Conservation (phyloP, 37 sponge, comb jelly and placozoan genomes). For the Bolinopsis microptera region DNA sequence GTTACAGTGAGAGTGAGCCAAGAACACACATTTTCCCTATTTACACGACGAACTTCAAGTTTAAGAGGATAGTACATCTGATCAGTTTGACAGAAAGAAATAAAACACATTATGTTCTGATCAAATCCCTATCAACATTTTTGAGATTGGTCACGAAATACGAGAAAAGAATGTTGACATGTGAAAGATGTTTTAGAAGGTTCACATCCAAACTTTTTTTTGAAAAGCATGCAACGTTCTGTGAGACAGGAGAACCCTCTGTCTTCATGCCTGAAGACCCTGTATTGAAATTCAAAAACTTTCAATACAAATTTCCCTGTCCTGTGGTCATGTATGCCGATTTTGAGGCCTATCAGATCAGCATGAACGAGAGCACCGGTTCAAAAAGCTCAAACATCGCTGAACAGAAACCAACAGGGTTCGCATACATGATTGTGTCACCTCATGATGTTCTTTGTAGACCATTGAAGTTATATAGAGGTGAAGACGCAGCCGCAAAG, state of each 20-base stretch:
- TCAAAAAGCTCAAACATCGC: neutral
- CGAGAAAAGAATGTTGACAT: neutral
- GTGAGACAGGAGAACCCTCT: neutral
- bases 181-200: neutral
- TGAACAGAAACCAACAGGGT: constrained; percentile 13
- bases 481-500: neutral
- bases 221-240: neutral
- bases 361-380: neutral
- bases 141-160: neutral
- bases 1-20: too few relatives aligned
- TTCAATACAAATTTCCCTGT: neutral
- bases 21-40: too few relatives aligned
- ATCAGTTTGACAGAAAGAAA: neutral
- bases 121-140: neutral
- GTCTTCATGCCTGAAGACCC: neutral
- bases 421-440: neutral
- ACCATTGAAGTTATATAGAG: neutral
- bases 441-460: neutral
- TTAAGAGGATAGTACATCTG: too few relatives aligned
- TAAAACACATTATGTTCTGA: neutral
- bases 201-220: neutral
- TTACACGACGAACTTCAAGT: too few relatives aligned
- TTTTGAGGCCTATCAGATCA: neutral
- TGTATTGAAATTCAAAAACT: neutral
- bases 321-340: neutral